A percentile compares a stretch with the other conserved stretches of the same genome.
phyloP scores from a whole-genome alignment of 2,113 vertebrate genomes.

The Zeus faber region DNA sequence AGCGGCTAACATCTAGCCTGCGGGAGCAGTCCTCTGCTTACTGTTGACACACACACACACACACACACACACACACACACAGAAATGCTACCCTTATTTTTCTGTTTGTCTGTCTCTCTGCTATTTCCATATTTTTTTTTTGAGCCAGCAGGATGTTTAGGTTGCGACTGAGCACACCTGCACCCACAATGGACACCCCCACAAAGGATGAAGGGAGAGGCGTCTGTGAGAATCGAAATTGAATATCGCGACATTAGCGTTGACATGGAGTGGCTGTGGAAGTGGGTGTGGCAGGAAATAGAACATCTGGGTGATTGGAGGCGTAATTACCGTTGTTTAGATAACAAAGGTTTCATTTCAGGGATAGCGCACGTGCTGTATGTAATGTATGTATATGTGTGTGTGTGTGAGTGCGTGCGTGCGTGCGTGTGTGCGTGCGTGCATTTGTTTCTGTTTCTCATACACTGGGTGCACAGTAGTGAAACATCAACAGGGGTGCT shows the following conservation, averaged over 20 bases:
- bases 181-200: slow-evolving; percentile 31
- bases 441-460: background rate
- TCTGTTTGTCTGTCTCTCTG: background rate
- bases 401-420: background rate
- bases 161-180: slow-evolving; percentile 48
- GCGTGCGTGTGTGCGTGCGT: slow-evolving; percentile 3
- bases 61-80: background rate
- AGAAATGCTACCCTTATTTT: slow-evolving; percentile 1
- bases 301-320: background rate
- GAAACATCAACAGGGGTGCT: too few species aligned
- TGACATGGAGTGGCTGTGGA: background rate
- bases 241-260: too few species aligned
- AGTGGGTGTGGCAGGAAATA: background rate
- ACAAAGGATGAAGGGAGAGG: slow-evolving; percentile 39
- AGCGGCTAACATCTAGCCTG: slow-evolving; percentile 46
- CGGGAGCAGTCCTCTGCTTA: slow-evolving; percentile 36
- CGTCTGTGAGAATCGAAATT: background rate
- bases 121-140: slow-evolving; percentile 61
- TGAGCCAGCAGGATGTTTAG: slow-evolving; percentile 45
- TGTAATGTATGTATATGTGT: background rate
- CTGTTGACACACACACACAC: slow-evolving; percentile 3
- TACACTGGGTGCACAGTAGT: too few species aligned
- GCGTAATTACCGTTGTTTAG: slow-evolving; percentile 9
- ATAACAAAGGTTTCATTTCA: slow-evolving; percentile 11
- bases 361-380: background rate